These are phyloP conservation scores for Varroa destructor DNA, from an alignment of 1,140 invertebrate genomes.

Conservation along the genomic window DNA sequence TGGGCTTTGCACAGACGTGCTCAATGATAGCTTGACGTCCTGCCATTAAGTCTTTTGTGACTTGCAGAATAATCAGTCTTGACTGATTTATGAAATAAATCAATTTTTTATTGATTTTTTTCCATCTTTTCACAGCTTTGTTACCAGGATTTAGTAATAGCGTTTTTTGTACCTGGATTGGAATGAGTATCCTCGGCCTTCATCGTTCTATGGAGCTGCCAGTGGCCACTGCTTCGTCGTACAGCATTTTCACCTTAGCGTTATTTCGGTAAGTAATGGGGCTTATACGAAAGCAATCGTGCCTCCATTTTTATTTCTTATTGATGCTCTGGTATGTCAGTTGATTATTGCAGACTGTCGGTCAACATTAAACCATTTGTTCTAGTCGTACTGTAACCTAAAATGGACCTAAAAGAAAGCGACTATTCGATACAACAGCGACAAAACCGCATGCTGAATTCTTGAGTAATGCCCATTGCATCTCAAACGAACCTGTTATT, in stretches of 20 bases:
- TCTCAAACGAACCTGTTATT: too few relatives aligned
- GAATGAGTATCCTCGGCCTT: neutral
- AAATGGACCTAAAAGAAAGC: neutral
- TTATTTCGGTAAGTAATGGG: neutral
- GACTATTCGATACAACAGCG: neutral
- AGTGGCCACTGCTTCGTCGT: neutral
- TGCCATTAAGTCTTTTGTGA: too few relatives aligned
- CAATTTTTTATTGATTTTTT: too few relatives aligned
- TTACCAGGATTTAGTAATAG: neutral
- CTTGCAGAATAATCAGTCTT: too few relatives aligned
- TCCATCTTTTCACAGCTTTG: neutral
- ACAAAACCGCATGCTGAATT: neutral
- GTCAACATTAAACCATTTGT: neutral
- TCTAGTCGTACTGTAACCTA: neutral
- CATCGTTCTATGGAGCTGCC: constrained; percentile 12
- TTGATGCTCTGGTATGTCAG: neutral
- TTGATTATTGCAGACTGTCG: neutral
- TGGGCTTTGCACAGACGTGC: too few relatives aligned
- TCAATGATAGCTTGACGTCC: too few relatives aligned
- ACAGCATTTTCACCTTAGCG: constrained; percentile 1
- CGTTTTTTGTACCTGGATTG: neutral
- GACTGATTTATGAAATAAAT: too few relatives aligned
- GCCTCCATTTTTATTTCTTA: neutral
- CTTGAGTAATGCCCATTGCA: too few relatives aligned
- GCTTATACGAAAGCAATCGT: neutral